Evolutionary conservation across 1,140 invertebrate species (phyloP).

Genomic region (Zaprionus taronus): DNA sequence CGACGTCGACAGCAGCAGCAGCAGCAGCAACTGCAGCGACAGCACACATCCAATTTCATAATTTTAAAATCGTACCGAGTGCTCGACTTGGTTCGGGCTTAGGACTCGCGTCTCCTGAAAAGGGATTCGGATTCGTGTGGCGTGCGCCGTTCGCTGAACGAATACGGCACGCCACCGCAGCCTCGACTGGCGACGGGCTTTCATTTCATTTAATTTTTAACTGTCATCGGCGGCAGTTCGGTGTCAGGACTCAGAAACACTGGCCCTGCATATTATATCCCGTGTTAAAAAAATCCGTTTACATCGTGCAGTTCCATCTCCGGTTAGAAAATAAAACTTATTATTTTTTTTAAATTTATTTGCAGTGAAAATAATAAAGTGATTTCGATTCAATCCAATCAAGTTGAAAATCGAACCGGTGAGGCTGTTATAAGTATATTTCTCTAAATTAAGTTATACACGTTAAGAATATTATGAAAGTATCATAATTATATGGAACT

Average conservation of each 20-base stretch:
- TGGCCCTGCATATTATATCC: not conserved
- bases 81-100: slow-evolving; percentile 37
- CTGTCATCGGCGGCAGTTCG: slow-evolving; percentile 78
- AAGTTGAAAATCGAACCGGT: not conserved
- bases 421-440: not conserved
- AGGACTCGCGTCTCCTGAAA: slow-evolving; percentile 46
- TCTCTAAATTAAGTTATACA: too few relatives aligned
- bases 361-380: not conserved
- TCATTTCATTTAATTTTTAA: slow-evolving; percentile 84
- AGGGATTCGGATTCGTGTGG: slow-evolving; percentile 43
- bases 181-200: slow-evolving; percentile 25
- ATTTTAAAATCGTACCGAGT: slow-evolving; percentile 79
- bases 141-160: slow-evolving; percentile 22
- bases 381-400: not conserved
- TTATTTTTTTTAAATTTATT: slow-evolving; percentile 7
- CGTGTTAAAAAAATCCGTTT: not conserved
- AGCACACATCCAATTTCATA: slow-evolving; percentile 73
- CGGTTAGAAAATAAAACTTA: not conserved
- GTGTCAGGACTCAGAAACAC: not conserved
- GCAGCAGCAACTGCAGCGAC: slow-evolving; percentile 35
- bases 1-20: slow-evolving; percentile 17
- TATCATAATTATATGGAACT: too few relatives aligned
- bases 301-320: slow-evolving; percentile 6
- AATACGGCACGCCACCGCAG: slow-evolving; percentile 35
- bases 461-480: not conserved